phyloP scores from a whole-genome alignment of 2,888 invertebrate species.

The Leucophenga montana region DNA sequence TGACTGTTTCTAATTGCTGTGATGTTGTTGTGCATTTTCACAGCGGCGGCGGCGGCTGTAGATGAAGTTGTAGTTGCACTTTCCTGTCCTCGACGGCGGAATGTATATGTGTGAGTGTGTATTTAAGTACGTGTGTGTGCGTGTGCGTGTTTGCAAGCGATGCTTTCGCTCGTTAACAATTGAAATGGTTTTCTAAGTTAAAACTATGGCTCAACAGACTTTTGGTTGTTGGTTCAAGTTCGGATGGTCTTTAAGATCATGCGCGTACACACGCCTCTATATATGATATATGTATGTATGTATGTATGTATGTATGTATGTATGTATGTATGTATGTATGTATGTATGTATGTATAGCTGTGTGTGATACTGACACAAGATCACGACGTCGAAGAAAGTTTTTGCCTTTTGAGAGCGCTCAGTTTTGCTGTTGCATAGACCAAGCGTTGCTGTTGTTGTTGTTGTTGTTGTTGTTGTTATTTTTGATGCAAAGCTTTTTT shows the following conservation, averaged over 20 bases:
- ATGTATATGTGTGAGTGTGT: no score
- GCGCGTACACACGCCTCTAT: not conserved
- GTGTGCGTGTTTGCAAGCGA: slow-evolving; percentile 50
- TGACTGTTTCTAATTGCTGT: no score
- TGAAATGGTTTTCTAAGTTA: slow-evolving; percentile 51
- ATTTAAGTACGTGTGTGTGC: slow-evolving; percentile 30
- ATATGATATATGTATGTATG: not conserved
- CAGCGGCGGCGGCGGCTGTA: not conserved
- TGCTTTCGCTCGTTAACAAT: slow-evolving; percentile 72
- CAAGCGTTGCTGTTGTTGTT: slow-evolving; percentile 30
- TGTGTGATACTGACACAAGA: slow-evolving; percentile 45
- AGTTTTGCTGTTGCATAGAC: not conserved
- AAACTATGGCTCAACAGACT: not conserved
- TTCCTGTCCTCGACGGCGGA: slow-evolving; percentile 11
- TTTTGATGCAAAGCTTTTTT: not conserved
- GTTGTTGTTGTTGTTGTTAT: slow-evolving; percentile 34
- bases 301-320: not conserved
- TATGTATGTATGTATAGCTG: not conserved
- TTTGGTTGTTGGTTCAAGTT: not conserved
- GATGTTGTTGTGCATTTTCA: slow-evolving; percentile 32
- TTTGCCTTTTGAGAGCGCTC: slow-evolving; percentile 37
- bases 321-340: not conserved
- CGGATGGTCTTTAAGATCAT: not conserved
- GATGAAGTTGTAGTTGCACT: slow-evolving; percentile 10
- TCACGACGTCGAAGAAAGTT: slow-evolving; percentile 62